Conservation (phyloP, 2,888 invertebrate species). For the Dysmachus trigonus region DNA sequence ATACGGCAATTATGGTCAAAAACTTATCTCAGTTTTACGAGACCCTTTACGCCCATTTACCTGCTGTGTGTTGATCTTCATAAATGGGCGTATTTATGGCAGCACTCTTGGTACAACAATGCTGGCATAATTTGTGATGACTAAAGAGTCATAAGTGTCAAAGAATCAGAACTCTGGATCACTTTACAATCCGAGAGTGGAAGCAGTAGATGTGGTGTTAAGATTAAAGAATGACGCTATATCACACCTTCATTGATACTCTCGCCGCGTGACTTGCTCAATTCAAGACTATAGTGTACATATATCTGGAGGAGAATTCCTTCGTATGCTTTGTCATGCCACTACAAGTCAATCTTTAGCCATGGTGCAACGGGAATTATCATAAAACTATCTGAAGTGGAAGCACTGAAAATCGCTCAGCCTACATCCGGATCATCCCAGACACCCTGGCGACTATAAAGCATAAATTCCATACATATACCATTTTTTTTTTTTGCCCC, state of each 20-base stretch:
- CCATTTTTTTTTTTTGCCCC: no score
- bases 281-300: no score
- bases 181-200: constrained; percentile 22
- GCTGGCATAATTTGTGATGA: constrained; percentile 30
- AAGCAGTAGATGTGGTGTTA: not conserved
- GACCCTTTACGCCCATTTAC: constrained; percentile 18
- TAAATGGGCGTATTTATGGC: constrained; percentile 43
- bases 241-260: constrained; percentile 22
- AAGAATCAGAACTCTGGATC: constrained; percentile 6
- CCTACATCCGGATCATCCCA: not conserved
- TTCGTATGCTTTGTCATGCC: not conserved
- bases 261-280: not conserved
- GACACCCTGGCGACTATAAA: not conserved
- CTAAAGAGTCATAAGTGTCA: constrained; percentile 31
- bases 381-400: not conserved
- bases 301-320: not conserved
- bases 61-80: constrained; percentile 27
- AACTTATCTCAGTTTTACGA: constrained; percentile 23
- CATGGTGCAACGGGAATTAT: not conserved
- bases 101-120: constrained; percentile 28
- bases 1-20: constrained; percentile 39
- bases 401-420: not conserved
- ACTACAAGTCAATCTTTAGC: not conserved
- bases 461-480: not conserved
- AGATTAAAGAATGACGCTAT: constrained; percentile 10